phyloP scores from a whole-genome alignment of 2,888 invertebrate genomes.

The Muschampia plurimacula region DNA sequence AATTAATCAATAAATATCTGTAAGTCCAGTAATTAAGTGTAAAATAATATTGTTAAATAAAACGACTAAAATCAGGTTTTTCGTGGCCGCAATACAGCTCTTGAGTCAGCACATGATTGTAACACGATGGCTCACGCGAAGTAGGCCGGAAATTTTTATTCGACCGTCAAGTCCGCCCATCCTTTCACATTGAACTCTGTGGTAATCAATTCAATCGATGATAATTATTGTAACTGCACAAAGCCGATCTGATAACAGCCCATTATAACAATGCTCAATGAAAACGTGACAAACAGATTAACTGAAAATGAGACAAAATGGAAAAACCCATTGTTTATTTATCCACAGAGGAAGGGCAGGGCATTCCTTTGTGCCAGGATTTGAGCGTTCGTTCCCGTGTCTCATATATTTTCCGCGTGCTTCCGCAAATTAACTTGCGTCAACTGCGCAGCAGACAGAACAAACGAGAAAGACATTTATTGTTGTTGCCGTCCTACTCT shows the following conservation, averaged over 20 bases:
- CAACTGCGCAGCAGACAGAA: constrained; percentile 79
- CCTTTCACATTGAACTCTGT: constrained; percentile 68
- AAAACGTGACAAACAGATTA: constrained; percentile 57
- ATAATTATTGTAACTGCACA: constrained; percentile 49
- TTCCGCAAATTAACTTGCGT: constrained; percentile 72
- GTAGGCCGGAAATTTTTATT: constrained; percentile 73
- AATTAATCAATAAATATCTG: no score
- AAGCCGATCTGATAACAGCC: constrained; percentile 61
- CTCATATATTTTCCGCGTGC: constrained; percentile 65
- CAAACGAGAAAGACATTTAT: constrained; percentile 73
- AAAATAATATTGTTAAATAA: neutral
- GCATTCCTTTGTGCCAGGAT: constrained; percentile 59
- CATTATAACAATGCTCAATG: constrained; percentile 58
- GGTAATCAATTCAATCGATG: constrained; percentile 34
- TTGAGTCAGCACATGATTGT: constrained; percentile 54
- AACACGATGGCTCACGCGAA: constrained; percentile 59
- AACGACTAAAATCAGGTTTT: constrained; percentile 51
- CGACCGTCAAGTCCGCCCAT: constrained; percentile 53
- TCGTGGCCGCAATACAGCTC: constrained; percentile 54
- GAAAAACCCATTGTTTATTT: constrained; percentile 53
- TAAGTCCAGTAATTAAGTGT: no score
- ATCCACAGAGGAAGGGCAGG: constrained; percentile 54
- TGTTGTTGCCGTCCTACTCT: constrained; percentile 73
- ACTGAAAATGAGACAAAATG: constrained; percentile 45
- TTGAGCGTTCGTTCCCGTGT: constrained; percentile 49